These are phyloP conservation scores for Drosophila yakuba DNA, from an alignment of 1,140 invertebrate species.

Conservation along the genomic window DNA sequence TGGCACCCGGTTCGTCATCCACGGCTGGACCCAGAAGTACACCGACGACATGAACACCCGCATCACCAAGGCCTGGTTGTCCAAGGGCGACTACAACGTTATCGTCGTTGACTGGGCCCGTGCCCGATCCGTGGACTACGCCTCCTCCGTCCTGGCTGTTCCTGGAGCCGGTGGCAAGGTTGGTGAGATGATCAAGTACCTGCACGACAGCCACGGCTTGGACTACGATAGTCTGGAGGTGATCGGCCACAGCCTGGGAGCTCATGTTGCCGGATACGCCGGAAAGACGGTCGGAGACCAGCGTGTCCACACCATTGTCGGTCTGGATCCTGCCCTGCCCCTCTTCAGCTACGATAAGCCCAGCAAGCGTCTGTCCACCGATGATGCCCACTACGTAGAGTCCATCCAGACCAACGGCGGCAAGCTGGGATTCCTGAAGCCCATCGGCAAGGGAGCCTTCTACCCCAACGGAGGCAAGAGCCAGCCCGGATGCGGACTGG, in stretches of 20 bases:
- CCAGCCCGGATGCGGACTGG: constrained; percentile 86
- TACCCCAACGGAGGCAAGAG: constrained; percentile 85
- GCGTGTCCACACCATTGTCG: constrained; percentile 70
- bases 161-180: constrained; percentile 84
- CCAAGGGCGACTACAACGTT: constrained; percentile 85
- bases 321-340: constrained; percentile 85
- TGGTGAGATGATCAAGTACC: constrained; percentile 72
- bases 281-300: constrained; percentile 77
- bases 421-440: constrained; percentile 85
- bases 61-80: constrained; percentile 84
- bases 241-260: constrained; percentile 84
- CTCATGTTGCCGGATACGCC: constrained; percentile 86
- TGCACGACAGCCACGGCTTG: constrained; percentile 63
- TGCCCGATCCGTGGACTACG: constrained; percentile 84
- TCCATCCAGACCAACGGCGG: constrained; percentile 87
- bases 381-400: constrained; percentile 75
- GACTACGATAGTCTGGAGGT: constrained; percentile 48
- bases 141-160: constrained; percentile 85
- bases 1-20: constrained; percentile 71
- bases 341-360: constrained; percentile 73
- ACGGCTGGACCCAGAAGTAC: constrained; percentile 66
- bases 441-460: constrained; percentile 85
- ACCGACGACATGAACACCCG: constrained; percentile 59
- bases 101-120: constrained; percentile 86
- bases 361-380: constrained; percentile 81